Evolutionary conservation across 2,113 vertebrate species (phyloP).

Genomic region (Furnarius figulus): DNA sequence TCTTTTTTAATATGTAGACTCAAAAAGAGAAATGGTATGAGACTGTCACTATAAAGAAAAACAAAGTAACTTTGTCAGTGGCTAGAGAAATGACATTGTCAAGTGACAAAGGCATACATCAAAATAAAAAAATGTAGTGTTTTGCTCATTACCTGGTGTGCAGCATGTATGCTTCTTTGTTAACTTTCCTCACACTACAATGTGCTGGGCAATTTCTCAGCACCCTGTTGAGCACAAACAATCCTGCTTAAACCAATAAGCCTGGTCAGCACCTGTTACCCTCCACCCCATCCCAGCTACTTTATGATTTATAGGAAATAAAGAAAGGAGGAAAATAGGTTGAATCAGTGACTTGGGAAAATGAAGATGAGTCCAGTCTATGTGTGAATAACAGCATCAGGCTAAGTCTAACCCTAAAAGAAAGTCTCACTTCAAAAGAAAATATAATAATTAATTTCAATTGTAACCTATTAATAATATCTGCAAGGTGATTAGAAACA

Average conservation of each 20-base stretch:
- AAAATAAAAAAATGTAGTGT: slow-evolving; percentile 21
- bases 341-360: neutral
- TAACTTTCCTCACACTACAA: neutral
- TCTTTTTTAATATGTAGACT: neutral
- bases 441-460: neutral
- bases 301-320: neutral
- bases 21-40: neutral
- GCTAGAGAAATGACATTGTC: neutral
- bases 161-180: neutral
- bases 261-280: neutral
- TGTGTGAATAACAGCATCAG: neutral
- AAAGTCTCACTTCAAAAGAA: neutral
- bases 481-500: neutral
- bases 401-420: neutral
- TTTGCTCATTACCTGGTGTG: neutral
- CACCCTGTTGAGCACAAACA: neutral
- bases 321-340: neutral
- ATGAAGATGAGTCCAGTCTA: accelerated
- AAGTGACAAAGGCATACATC: slow-evolving; percentile 13
- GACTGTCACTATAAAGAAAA: neutral
- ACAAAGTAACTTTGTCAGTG: neutral
- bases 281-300: neutral
- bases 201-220: neutral
- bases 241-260: neutral
- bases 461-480: neutral